Base-by-base conservation (phyloP, 1,140 invertebrate species). In the Sminthurinus signatus region DNA sequence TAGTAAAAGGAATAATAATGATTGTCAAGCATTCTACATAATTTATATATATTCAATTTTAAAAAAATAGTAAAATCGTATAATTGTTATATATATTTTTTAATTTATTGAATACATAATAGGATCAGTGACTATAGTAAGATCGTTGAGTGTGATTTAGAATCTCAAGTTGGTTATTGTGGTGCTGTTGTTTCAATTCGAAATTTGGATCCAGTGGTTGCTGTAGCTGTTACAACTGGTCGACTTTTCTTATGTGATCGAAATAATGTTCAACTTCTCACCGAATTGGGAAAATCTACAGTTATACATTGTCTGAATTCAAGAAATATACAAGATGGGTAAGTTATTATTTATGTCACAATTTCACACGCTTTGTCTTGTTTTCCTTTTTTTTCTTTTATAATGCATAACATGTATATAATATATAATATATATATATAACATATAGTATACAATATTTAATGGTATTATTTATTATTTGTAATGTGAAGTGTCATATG, bases 301-400 rank as follows among this genome's bases (percentile, higher is more conserved):
- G 55, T 68, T 15, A 71, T 71, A 44, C 69, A 68, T 56, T 65
- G 62, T 51, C 51, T 71, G 4, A 57, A 62, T 36, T 50, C 60
- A 2, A 43, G 68, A 15, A 23, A 32, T 3, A 51, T 62, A 19
- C 27, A n/a, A 10, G 56, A 58, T 14, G 64, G 68, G 68, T 69
- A 68, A 15, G 31, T 15, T 28, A 46, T 25, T 48, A 17, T 23
- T 29, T 31, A 42, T 48, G 39, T 43, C 4, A 25, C 27, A 19
- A 51, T 0, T 3, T 39, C 44, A 21, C 62, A n/a, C n/a, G n/a
- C n/a, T n/a, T n/a, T n/a, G n/a, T n/a, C n/a, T n/a, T n/a, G n/a
- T n/a, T n/a, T n/a, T n/a, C n/a, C n/a, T n/a, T n/a, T n/a, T n/a
- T n/a, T n/a, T n/a, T n/a, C n/a, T n/a, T n/a, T n/a, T n/a, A n/a